Conservation (phyloP, 2,113 vertebrate genomes). For the Probosciger aterrimus region DNA sequence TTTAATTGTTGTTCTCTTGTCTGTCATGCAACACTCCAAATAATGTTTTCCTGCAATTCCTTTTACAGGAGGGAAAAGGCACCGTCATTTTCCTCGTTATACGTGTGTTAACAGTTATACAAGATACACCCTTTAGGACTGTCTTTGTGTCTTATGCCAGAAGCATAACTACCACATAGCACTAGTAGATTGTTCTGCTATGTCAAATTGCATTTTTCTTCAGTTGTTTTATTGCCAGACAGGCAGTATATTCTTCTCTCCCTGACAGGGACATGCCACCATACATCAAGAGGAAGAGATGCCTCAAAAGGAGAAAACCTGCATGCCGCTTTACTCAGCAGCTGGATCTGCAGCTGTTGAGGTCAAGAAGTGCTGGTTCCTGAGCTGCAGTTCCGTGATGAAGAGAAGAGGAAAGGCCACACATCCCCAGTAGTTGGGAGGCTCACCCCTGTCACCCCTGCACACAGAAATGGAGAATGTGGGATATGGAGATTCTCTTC, state of each 20-base stretch:
- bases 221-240: neutral
- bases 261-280: neutral
- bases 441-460: neutral
- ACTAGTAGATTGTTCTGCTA: neutral
- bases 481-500: neutral
- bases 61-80: neutral
- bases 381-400: neutral
- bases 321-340: neutral
- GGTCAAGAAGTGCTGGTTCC: neutral
- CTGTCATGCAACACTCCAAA: neutral
- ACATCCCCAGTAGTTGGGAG: accelerated
- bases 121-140: neutral
- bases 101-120: neutral
- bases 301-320: neutral
- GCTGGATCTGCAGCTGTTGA: neutral
- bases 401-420: neutral
- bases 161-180: neutral
- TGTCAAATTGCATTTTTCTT: neutral
- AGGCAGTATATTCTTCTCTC: neutral
- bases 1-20: neutral
- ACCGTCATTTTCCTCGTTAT: neutral
- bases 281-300: neutral
- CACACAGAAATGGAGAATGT: neutral
- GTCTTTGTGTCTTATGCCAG: neutral
- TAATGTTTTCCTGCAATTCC: neutral